These are phyloP conservation scores for Brachyhypopomus occidentalis DNA, from an alignment of 2,113 vertebrate species.

Conservation along the genomic window DNA sequence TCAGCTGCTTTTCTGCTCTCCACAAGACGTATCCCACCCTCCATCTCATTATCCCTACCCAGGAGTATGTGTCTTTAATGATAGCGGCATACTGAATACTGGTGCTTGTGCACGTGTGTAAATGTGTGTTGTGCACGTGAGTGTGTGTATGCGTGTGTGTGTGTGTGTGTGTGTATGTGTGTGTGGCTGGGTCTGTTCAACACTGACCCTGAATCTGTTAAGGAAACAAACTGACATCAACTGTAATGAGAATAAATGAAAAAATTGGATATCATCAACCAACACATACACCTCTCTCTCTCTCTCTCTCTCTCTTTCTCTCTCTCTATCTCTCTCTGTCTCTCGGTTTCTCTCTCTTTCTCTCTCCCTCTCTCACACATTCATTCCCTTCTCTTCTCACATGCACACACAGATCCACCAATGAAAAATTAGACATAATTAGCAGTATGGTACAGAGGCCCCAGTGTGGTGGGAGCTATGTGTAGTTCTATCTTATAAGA, in stretches of 20 bases:
- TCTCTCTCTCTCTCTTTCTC: constrained; percentile 3
- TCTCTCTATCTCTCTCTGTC: constrained; percentile 33
- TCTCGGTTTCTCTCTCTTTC: constrained; percentile 20
- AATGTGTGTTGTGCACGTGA: constrained; percentile 26
- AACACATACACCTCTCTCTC: constrained; percentile 25
- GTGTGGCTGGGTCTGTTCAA: constrained; percentile 39
- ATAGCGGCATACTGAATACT: constrained; percentile 18
- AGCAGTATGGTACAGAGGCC: constrained; percentile 38
- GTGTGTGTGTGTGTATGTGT: constrained; percentile 9
- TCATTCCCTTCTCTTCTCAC: constrained; percentile 34
- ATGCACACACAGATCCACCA: constrained; percentile 34
- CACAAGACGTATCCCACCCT: constrained; percentile 10
- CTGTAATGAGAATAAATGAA: constrained; percentile 64
- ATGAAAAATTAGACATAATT: constrained; percentile 60
- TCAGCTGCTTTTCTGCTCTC: neutral
- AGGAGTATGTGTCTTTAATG: constrained; percentile 26
- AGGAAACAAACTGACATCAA: constrained; percentile 60
- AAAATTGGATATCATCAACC: constrained; percentile 50
- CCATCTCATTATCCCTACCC: constrained; percentile 16
- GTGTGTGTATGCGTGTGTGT: constrained; percentile 9
- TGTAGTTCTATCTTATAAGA: constrained; percentile 47
- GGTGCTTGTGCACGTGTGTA: neutral
- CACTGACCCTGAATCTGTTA: constrained; percentile 60
- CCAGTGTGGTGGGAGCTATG: constrained; percentile 45
- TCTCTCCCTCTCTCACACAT: constrained; percentile 13